Evolutionary conservation across 2,797 vertebrate genomes (phyloP), one percentile per base, ranked within the genome.

Genomic region (Anabas testudineus): DNA sequence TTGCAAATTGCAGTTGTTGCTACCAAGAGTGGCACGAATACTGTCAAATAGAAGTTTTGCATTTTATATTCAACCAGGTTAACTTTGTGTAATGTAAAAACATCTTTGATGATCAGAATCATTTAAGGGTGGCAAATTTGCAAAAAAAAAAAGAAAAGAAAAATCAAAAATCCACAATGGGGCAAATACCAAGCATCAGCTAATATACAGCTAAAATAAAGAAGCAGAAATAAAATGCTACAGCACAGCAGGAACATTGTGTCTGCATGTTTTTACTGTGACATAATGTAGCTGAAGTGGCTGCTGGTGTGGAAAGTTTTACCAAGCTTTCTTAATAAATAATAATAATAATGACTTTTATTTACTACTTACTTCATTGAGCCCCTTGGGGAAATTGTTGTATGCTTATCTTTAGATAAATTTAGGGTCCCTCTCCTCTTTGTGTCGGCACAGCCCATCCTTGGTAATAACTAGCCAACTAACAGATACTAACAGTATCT

Each of bases 301-400:
- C 84, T 85, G 64, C 78, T 83, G 83, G 71, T 22, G 56, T 86
- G 80, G 80, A 90, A 88, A 86, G 81, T 89, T 90, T 86, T 42
- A 56, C 77, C 45, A 63, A 85, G 80, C 81, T 60, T 80, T 73
- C 47, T 69, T 81, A 82, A 84, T n/a, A n/a, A n/a, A n/a, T n/a
- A n/a, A n/a, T n/a, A n/a, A n/a, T n/a, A n/a, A n/a, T n/a, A n/a
- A n/a, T n/a, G n/a, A n/a, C n/a, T n/a, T n/a, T n/a, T n/a, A n/a
- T n/a, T n/a, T n/a, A n/a, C n/a, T n/a, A n/a, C n/a, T n/a, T n/a
- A n/a, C n/a, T n/a, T n/a, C n/a, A n/a, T n/a, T n/a, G n/a, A n/a
- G n/a, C n/a, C n/a, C n/a, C n/a, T n/a, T n/a, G n/a, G n/a, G n/a
- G n/a, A n/a, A n/a, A n/a, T n/a, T n/a, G n/a, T n/a, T n/a, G n/a